Base-by-base conservation (phyloP, 2,888 invertebrate genomes). In the Autographa gamma region DNA sequence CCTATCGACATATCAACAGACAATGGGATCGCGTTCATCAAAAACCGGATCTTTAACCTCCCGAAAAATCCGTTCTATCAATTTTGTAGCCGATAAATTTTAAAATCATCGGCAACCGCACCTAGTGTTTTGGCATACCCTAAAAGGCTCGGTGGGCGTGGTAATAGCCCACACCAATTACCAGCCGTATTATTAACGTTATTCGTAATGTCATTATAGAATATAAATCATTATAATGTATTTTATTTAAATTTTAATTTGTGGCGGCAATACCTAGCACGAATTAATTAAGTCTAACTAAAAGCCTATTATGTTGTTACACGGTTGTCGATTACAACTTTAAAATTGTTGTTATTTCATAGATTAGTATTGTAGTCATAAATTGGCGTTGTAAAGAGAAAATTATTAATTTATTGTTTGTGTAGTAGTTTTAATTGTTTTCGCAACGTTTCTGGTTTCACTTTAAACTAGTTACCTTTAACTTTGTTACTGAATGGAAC, bases 191-290 rank as follows among this genome's bases (percentile, higher is more conserved):
- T 72, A 83, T 81, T 83, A 83, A 52, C 72, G 68, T 58, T 80
- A 80, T 76, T 73, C 71, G 71, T 78, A 81, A 81, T 80, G 80
- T 83, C 81, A 83, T 81, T 83, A 83, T 79, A 76, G 75, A 54
- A 73, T 79, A 83, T 83, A 83, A 83, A 83, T 83, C 83, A 83
- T 62, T 59, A 62, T 79, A 73, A 80, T 83, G 73, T 74, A 74
- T 82, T 79, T 78, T 72, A 74, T 79, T 78, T 72, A 74, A 76
- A 81, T 77, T 78, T 83, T 82, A 81, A 83, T 83, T 77, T 80
- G 76, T 71, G 69, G 59, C 67, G 64, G 74, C 76, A 79, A 70
- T 69, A 67, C 67, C 67, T 58, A 68, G 58, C 56, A n/a, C 52
- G 74, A 74, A 77, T 81, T 80, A 73, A 83, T 81, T 80, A 76